These are phyloP conservation scores for Calameuta filiformis DNA, from an alignment of 2,888 invertebrate genomes.

Conservation along the genomic window DNA sequence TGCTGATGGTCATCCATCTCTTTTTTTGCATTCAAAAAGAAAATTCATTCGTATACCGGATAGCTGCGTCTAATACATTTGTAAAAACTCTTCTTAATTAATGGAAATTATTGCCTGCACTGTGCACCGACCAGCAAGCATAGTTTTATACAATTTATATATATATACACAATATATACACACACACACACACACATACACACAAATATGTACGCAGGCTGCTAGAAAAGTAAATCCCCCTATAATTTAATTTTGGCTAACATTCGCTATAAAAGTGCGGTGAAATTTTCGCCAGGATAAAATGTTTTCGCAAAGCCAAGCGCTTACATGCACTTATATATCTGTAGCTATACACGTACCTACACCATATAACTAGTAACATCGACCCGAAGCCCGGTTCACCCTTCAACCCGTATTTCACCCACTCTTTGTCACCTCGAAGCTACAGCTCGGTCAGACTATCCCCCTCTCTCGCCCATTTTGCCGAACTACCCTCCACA, in stretches of 20 bases:
- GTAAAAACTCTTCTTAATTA: neutral
- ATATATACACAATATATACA: too few relatives aligned
- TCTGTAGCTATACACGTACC: conserved; percentile 15
- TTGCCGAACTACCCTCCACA: conserved; percentile 9
- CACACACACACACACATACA: too few relatives aligned
- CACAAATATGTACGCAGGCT: neutral
- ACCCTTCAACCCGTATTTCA: conserved; percentile 1
- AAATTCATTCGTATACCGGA: neutral
- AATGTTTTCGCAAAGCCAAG: conserved; percentile 8
- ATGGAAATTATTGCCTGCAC: neutral
- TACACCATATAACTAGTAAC: conserved; percentile 35
- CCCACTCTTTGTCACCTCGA: conserved; percentile 3
- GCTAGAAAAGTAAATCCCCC: neutral
- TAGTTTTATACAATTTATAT: neutral
- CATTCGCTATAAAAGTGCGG: conserved; percentile 1
- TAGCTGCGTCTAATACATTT: neutral
- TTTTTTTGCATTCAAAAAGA: neutral
- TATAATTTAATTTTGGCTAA: neutral
- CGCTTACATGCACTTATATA: conserved; percentile 12
- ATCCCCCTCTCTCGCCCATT: conserved; percentile 5
- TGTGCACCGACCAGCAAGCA: neutral
- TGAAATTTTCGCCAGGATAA: neutral
- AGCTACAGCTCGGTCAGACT: conserved; percentile 3
- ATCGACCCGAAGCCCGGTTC: conserved; percentile 39
- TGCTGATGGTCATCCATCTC: neutral